phyloP scores from a whole-genome alignment of 2,888 invertebrate species.

The Exocentrus adspersus region DNA sequence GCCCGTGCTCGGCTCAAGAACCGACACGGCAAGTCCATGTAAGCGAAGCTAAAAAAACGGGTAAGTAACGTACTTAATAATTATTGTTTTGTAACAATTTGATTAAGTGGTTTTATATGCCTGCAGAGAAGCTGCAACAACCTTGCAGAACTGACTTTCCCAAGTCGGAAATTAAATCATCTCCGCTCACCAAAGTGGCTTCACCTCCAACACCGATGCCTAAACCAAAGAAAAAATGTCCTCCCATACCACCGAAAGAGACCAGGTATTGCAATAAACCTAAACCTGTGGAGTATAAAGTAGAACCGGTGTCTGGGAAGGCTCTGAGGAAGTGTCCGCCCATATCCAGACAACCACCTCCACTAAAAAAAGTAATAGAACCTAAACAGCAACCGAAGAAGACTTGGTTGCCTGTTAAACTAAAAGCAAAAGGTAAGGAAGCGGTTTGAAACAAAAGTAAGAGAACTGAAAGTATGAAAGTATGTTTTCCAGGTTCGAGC shows the following conservation, averaged over 20 bases:
- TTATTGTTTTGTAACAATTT: too few species aligned
- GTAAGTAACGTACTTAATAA: too few species aligned
- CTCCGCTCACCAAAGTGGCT: not conserved
- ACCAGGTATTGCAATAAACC: constrained; percentile 29
- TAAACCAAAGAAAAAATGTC: not conserved
- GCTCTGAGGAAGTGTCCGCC: not conserved
- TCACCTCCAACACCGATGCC: not conserved
- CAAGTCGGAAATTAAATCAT: not conserved
- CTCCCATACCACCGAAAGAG: constrained; percentile 11
- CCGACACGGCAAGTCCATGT: not conserved
- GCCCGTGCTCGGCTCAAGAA: not conserved
- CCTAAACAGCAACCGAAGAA: constrained; percentile 28
- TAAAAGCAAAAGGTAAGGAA: constrained; percentile 22
- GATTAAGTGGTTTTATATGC: too few species aligned
- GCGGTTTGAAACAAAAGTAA: too few species aligned
- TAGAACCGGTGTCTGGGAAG: not conserved
- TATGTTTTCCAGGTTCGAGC: too few species aligned
- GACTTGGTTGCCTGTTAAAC: constrained; percentile 36
- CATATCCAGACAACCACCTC: not conserved
- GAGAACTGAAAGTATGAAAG: too few species aligned
- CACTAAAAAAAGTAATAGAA: not conserved
- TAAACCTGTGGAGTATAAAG: not conserved
- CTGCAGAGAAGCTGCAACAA: not conserved
- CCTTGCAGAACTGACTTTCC: not conserved
- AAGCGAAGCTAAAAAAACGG: not conserved